Conservation (phyloP, 2,797 vertebrate genomes). For the Enteromius fasciolatus region DNA sequence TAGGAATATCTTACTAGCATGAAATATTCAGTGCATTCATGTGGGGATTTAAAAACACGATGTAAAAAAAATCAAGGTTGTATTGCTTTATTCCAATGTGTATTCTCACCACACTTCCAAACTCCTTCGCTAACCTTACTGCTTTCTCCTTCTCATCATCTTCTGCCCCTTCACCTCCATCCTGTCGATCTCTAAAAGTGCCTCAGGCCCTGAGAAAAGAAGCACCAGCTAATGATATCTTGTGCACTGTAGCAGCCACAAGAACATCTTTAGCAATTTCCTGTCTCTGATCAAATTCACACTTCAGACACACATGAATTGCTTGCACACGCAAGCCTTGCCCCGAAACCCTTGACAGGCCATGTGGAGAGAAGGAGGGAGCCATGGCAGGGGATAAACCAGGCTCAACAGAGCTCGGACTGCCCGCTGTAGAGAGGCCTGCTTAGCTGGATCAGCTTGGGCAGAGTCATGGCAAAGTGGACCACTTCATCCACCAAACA, state of each 20-base stretch:
- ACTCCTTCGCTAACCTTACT: neutral
- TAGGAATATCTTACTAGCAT: neutral
- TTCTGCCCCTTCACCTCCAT: slow-evolving; percentile 30
- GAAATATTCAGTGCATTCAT: slow-evolving; percentile 22
- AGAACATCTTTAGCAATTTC: slow-evolving; percentile 37
- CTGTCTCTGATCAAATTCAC: slow-evolving; percentile 28
- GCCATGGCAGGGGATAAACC: slow-evolving; percentile 8
- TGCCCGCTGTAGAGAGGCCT: neutral
- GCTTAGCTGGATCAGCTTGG: slow-evolving; percentile 21
- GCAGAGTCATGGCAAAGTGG: slow-evolving; percentile 7
- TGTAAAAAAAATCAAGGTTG: neutral
- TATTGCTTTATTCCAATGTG: slow-evolving; percentile 9
- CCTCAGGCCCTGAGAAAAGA: slow-evolving; percentile 66
- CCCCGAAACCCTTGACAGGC: slow-evolving; percentile 1
- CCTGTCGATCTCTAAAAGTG: slow-evolving; percentile 44
- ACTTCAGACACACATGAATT: slow-evolving; percentile 19
- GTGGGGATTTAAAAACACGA: slow-evolving; percentile 2
- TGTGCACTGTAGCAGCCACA: neutral
- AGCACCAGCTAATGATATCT: slow-evolving; percentile 69
- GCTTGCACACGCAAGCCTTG: neutral
- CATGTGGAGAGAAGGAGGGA: slow-evolving; percentile 15
- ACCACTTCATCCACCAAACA: slow-evolving; percentile 15
- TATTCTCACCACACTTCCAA: slow-evolving; percentile 3
- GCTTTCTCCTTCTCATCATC: slow-evolving; percentile 9
- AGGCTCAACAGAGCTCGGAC: neutral